Evolutionary conservation across 2,113 vertebrate genomes (phyloP).

Genomic region (Cromileptes altivelis): DNA sequence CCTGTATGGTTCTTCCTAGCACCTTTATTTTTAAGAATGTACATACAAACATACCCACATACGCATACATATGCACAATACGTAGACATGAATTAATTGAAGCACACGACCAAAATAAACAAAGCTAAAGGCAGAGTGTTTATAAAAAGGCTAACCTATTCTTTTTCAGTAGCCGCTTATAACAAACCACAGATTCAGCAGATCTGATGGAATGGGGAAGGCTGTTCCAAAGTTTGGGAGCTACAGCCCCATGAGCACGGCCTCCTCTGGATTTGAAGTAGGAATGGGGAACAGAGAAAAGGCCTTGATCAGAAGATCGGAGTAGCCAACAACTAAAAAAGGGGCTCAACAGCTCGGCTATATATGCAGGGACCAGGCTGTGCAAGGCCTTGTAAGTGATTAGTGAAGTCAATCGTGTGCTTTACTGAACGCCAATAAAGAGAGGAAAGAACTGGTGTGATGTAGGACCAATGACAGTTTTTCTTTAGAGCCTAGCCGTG

Average conservation of each 20-base stretch:
- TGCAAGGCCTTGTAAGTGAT: not conserved
- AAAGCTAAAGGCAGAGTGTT: not conserved
- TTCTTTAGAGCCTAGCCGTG: not conserved
- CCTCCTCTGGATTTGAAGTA: not conserved
- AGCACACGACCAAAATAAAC: not conserved
- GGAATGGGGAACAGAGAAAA: not conserved
- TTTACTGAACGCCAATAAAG: not conserved
- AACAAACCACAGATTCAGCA: not conserved
- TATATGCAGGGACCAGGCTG: not conserved
- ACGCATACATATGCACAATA: not conserved
- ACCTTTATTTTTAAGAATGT: not conserved
- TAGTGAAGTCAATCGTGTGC: not conserved
- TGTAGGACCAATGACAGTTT: not conserved
- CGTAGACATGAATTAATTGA: not conserved
- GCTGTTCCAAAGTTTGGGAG: not conserved
- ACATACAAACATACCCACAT: not conserved
- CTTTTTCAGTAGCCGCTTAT: not conserved
- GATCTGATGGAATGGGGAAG: not conserved
- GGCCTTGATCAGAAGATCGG: not conserved
- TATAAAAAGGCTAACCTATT: not conserved
- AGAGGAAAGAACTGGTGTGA: not conserved
- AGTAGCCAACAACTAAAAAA: not conserved
- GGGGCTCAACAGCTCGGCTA: not conserved
- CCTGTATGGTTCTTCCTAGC: no score
- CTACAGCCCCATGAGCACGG: not conserved